A percentile compares a stretch with the other conserved stretches of the same genome.
Evolutionary conservation across 2,888 invertebrate genomes (phyloP).

Genomic region (Acronicta leporina): DNA sequence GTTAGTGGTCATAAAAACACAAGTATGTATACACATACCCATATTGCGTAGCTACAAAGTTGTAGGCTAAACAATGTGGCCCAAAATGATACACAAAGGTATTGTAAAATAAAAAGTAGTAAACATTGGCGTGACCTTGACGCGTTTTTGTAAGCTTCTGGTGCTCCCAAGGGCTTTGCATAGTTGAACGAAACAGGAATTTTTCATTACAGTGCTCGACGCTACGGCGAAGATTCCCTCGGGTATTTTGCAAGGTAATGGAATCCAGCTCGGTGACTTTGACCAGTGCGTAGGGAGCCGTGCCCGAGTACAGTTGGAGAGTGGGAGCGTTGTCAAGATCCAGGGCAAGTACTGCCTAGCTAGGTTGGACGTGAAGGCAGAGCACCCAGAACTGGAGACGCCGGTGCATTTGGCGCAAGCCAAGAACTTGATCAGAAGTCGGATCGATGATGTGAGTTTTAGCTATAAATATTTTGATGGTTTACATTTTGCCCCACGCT

Average conservation of each 20-base stretch:
- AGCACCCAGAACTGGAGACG: constrained; percentile 88
- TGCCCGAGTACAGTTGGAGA: constrained; percentile 89
- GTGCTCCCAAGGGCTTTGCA: constrained; percentile 59
- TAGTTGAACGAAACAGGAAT: constrained; percentile 67
- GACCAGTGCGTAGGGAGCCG: constrained; percentile 91
- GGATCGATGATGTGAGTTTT: constrained; percentile 90
- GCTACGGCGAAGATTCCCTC: constrained; percentile 92
- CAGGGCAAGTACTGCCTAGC: constrained; percentile 92
- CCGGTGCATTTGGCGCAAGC: constrained; percentile 91
- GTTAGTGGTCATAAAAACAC: constrained; percentile 10
- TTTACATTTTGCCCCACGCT: constrained; percentile 7
- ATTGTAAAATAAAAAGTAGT: constrained; percentile 39
- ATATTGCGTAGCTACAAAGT: constrained; percentile 15
- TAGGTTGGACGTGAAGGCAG: constrained; percentile 90
- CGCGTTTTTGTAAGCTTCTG: constrained; percentile 47
- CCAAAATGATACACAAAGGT: constrained; percentile 47
- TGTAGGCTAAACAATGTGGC: constrained; percentile 3
- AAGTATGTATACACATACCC: constrained; percentile 17
- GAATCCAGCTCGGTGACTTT: constrained; percentile 92
- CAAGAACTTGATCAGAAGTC: constrained; percentile 90
- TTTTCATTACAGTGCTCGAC: constrained; percentile 91
- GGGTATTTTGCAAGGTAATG: constrained; percentile 91
- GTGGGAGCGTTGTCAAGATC: constrained; percentile 89
- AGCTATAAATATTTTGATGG: constrained; percentile 30
- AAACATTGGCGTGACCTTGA: constrained; percentile 46